Base-by-base conservation (phyloP, 2,113 vertebrate genomes). In the Lipotes vexillifer region DNA sequence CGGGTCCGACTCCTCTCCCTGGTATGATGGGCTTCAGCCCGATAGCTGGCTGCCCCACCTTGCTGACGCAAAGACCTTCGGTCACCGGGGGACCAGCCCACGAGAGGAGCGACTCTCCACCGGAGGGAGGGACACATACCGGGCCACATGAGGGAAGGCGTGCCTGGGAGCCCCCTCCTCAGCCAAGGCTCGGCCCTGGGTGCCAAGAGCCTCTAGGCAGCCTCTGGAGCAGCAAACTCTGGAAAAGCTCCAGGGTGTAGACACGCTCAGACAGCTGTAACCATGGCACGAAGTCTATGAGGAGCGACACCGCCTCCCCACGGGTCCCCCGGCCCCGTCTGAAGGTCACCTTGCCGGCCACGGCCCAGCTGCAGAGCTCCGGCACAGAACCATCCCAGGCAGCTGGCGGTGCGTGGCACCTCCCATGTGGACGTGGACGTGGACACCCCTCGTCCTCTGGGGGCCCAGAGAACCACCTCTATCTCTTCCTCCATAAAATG, bases 351-450 rank as follows among this genome's bases (percentile, higher is more conserved):
- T 5, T 9, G 27, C 55, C 2, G 20, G 6, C 55, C 20, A 8
- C 20, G 5, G 59, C 59, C 59, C 21, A 27, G 59, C 59, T 3
- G 59, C 23, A 27, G 23, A 61, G 59, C 59, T 61, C 59, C 27
- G 59, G 23, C 9, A 61, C 59, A 61, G 59, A 23, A 21, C 59
- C 59, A 9, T 11, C 31, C 65, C 65, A 7, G 17, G 65, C 65
- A 17, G 65, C 29, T 6, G 17, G 20, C 20, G 55, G 18, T 8
- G 20, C 0, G 20, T 8, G 55, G 55, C 55, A 21, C 55, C 55
- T 21, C 74, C 29, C 17, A 1, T 0, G 17, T 20, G 72, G 20
- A 5, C 74, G 1, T 1, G 5, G 1, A 9, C 17, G 1, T 33
- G 44, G 57, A 25, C 3, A 29, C 44, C 44, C 8, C 0, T 3